phyloP scores from a whole-genome alignment of 1,140 invertebrate species.

The Lineus longissimus region DNA sequence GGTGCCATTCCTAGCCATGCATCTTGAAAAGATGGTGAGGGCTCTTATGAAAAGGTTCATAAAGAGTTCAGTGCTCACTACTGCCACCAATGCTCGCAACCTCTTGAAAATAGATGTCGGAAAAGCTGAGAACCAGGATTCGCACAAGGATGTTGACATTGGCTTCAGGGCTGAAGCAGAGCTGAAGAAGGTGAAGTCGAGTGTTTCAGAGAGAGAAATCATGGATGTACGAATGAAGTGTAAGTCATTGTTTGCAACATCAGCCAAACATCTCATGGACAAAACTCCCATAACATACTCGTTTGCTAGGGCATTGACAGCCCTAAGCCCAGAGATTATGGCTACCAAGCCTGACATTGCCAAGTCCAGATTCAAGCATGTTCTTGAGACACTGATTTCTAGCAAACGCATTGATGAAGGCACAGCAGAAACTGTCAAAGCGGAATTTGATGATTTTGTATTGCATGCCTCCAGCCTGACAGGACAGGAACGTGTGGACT shows the following conservation, averaged over 20 bases:
- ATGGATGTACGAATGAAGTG: neutral
- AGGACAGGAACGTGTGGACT: neutral
- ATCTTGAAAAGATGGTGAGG: neutral
- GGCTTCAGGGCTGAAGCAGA: neutral
- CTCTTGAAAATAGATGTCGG: neutral
- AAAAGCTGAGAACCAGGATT: neutral
- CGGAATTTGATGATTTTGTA: neutral
- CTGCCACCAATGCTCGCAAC: neutral
- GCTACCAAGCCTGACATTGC: neutral
- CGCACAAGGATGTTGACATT: neutral
- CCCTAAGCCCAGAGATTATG: neutral
- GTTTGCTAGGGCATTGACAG: neutral
- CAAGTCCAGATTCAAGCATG: neutral
- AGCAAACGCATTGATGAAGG: neutral
- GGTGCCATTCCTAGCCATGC: neutral
- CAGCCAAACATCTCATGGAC: neutral
- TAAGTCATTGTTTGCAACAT: neutral
- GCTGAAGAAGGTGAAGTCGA: neutral
- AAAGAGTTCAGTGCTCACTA: neutral
- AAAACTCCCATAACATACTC: neutral
- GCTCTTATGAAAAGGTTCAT: neutral
- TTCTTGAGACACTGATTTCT: neutral
- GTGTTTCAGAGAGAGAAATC: neutral
- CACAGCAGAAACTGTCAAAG: neutral
- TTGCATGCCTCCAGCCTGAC: neutral